Evolutionary conservation across 1,140 invertebrate genomes (phyloP), one percentile per base, ranked within the genome.

Genomic region (Drosophila pallidifrons): DNA sequence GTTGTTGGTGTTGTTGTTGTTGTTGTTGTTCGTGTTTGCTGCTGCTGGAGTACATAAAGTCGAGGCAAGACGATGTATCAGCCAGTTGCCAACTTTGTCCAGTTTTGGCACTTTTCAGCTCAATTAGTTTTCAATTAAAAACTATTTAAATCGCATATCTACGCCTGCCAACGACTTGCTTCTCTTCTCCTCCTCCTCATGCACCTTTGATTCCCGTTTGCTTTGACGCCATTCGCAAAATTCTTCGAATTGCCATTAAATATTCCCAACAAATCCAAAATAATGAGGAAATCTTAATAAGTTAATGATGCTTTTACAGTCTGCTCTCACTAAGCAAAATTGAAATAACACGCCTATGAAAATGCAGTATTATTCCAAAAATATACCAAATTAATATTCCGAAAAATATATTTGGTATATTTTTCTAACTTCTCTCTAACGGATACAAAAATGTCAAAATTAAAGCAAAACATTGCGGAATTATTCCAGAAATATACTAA

Each of bases 91-190:
- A 38, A 10, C 11, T 35, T 1, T 57, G 54, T 57, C 35, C 51
- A 54, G 73, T 68, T 77, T 74, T 77, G 69, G 66, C 38, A 57
- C 49, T 58, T 54, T 75, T 74, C 38, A 49, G 52, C 28, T 67
- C 83, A 88, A 88, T 88, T 83, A 88, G 83, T 72, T 81, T 70
- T 77, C 74, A 83, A 83, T 83, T 83, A 73, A 75, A 88, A 60
- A 77, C 60, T 75, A 88, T 88, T 88, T 82, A 72, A 80, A 88
- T 80, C 45, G 25, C 61, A 20, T 38, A 10, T 38, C 41, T 30
- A 38, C 52, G 4, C 30, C 41, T 30, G 43, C 52, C 54, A 76
- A 66, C 55, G 8, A 52, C 16, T 55, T 20, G 30, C n/a, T 3
- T 25, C 20, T 25, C 20, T 25, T 25, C 20, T 25, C 20, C 20